Evolutionary conservation across 2,797 vertebrate genomes (phyloP).

Genomic region (Hyperoplus lanceolatus): DNA sequence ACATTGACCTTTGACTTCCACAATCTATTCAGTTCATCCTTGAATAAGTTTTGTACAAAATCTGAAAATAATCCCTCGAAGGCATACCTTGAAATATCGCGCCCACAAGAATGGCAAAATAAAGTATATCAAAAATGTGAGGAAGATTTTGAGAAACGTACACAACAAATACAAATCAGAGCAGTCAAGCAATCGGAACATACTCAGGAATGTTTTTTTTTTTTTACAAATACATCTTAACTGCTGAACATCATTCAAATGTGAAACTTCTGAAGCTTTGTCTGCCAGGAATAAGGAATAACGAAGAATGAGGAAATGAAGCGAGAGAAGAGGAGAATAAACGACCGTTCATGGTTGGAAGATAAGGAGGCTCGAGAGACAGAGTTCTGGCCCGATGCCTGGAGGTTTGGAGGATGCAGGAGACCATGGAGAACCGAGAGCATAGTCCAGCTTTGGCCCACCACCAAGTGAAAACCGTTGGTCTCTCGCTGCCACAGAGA

Average conservation of each 20-base stretch:
- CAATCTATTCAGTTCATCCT: too few species aligned
- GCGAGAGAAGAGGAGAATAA: slow-evolving; percentile 38
- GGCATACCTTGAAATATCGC: too few species aligned
- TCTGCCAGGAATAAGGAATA: background rate
- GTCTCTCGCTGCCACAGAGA: slow-evolving; percentile 57
- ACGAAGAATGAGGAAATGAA: slow-evolving; percentile 8
- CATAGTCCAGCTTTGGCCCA: slow-evolving; percentile 55
- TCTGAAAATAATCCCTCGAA: too few species aligned
- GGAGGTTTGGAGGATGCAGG: slow-evolving; percentile 63
- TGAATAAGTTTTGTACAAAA: too few species aligned
- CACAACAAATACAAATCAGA: background rate
- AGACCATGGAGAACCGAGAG: slow-evolving; percentile 53
- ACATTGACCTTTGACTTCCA: too few species aligned
- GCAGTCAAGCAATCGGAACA: background rate
- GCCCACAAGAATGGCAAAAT: too few species aligned
- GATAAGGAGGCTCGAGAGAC: slow-evolving; percentile 53
- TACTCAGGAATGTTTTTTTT: too few species aligned
- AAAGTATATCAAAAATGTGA: slow-evolving; percentile 2
- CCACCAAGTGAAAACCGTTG: slow-evolving; percentile 50
- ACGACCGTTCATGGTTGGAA: slow-evolving; percentile 36
- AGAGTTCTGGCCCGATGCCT: slow-evolving; percentile 57
- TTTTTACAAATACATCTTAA: background rate
- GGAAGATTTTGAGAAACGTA: background rate
- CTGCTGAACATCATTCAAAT: slow-evolving; percentile 4
- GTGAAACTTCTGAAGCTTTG: slow-evolving; percentile 15